These are phyloP conservation scores for Cactoblastis cactorum DNA, from an alignment of 2,888 invertebrate species.

Conservation along the genomic window DNA sequence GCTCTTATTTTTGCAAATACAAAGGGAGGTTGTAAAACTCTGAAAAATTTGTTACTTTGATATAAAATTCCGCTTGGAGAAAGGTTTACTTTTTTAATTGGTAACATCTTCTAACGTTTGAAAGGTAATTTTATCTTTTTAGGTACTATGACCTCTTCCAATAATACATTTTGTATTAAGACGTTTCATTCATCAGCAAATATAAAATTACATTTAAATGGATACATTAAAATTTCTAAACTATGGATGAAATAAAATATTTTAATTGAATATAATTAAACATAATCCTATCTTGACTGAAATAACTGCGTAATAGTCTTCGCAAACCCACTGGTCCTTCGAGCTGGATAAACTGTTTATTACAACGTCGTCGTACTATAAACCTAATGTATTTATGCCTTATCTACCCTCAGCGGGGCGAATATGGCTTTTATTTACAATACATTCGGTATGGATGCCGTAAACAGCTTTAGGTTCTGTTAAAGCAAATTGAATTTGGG, in stretches of 20 bases:
- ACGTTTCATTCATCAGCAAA: too few relatives aligned
- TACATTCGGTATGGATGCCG: not conserved
- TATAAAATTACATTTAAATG: too few relatives aligned
- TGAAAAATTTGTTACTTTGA: not conserved
- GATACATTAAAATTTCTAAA: too few relatives aligned
- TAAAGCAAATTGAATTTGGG: conserved; percentile 3
- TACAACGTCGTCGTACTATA: not conserved
- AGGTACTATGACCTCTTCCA: too few relatives aligned
- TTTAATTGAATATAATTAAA: too few relatives aligned
- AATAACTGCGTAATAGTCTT: not conserved
- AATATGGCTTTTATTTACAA: conserved; percentile 9
- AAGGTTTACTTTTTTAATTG: too few relatives aligned
- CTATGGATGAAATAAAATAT: too few relatives aligned
- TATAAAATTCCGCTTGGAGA: conserved; percentile 1
- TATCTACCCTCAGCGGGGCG: not conserved
- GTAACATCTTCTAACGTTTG: too few relatives aligned
- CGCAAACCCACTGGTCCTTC: not conserved
- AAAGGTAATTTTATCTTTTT: too few relatives aligned
- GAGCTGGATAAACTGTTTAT: conserved; percentile 1
- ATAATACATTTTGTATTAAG: too few relatives aligned
- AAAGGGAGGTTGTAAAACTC: not conserved
- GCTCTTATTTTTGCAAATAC: not conserved
- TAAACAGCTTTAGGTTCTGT: conserved; percentile 1
- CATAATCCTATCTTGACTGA: not conserved
- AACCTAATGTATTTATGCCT: conserved; percentile 5